Evolutionary conservation across 2,113 vertebrate genomes (phyloP), one percentile per base, ranked within the genome.

Genomic region (Electrona antarctica): DNA sequence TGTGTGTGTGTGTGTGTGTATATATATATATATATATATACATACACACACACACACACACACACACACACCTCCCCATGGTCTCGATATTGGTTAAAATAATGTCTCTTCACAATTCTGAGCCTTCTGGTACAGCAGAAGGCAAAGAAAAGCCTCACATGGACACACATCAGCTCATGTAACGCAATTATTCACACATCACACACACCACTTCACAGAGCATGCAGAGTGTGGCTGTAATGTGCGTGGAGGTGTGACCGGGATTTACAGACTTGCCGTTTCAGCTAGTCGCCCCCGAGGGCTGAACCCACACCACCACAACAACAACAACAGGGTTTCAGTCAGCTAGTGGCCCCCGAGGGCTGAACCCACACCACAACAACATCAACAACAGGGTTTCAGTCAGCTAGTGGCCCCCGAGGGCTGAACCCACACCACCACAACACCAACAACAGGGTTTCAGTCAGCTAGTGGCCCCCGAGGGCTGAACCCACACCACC

Each of bases 41-140:
- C 2, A 21, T 6, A 73, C 45, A 49, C 46, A 63, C 21, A 56
- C 33, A 67, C 15, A 62, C 54, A 52, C 56, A 69, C 48, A 57
- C 33, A 69, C 15, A 64, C 63, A 51, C 47, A 47, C 13, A 47
- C 8, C 56, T 7, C n/a, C n/a, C n/a, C n/a, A n/a, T n/a, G n/a
- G 47, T 48, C 8, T 48, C 47, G 6, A 48, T 8, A 48, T 8
- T 48, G 47, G 47, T n/a, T n/a, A n/a, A n/a, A n/a, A n/a, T n/a
- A n/a, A n/a, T n/a, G n/a, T n/a, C n/a, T n/a, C n/a, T n/a, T n/a
- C n/a, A n/a, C n/a, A n/a, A n/a, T n/a, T n/a, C n/a, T n/a, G 47
- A 48, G 47, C 6, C 6, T 48, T 21, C 21, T 21, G 21, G 21
- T 21, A 21, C 21, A 21, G 21, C 8, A 10, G 49, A 11, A 50